Base-by-base conservation (phyloP, 2,797 vertebrate genomes). In the Danio aesculapii region DNA sequence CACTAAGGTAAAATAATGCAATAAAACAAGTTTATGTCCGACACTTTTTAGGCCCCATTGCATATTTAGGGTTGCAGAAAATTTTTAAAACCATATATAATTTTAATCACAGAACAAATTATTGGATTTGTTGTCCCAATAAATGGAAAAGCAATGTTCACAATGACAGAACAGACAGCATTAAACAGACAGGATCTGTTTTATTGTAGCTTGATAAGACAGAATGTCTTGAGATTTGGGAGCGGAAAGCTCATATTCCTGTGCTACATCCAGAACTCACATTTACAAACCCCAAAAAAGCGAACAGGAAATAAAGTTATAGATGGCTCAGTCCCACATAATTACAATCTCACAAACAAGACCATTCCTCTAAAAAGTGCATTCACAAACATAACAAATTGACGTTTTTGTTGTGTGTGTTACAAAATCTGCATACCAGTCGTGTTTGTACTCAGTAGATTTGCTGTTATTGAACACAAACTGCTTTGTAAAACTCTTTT, bases 331-430 rank as follows among this genome's bases (percentile, higher is more conserved):
- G 94, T 94, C 94, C 94, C 94, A 94, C 93, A 93, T 94, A 94
- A 93, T 92, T 92, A 92, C 94, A 84, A 96, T 96, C 95, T 97
- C 95, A 97, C 96, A 97, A 95, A 97, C 97, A 98, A 97, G 97
- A 98, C 94, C 94, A 96, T 95, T 95, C 91, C 93, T 95, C 95
- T 96, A 96, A 98, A 95, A 97, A 98, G 97, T 98, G 96, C 97
- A 97, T 95, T 93, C 95, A 94, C 96, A 98, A 98, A 98, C 96
- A 94, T 97, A 97, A 97, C 95, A 98, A 95, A 92, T 96, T 94
- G 95, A 96, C 96, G 97, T 97, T 89, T 92, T 89, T 72, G 83
- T 87, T 90, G 93, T 87, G 1, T 70, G 19, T 49, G 92, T 93
- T 95, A 95, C 92, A 95, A 95, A 95, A 94, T 95, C 94, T 93